Base-by-base conservation (phyloP, 2,113 vertebrate species). In the Oceanites oceanicus region DNA sequence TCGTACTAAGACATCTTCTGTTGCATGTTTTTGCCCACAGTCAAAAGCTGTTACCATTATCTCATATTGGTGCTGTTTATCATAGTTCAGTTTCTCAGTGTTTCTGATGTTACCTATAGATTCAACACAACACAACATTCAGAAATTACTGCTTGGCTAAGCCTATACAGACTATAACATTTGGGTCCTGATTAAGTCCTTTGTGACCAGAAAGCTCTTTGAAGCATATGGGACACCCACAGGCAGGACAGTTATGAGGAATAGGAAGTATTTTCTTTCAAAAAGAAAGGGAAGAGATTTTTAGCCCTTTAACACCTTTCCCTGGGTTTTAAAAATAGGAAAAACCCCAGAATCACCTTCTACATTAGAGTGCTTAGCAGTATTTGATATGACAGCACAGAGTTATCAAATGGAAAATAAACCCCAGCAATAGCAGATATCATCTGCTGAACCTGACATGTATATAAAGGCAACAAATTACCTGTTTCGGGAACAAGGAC, bases 21-120 rank as follows among this genome's bases (percentile, higher is more conserved):
- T 92, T 6, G 99, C 99, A 15, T 97, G 98, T 96, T 99, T 99
- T 96, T 99, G 99, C n/a, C 99, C 99, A 14, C 99, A 99, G 97
- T 99, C 99, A 47, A 98, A 99, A 47, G 99, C 99, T 1, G 99
- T 99, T 88, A 99, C 99, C 98, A 98, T 98, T 96, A 99, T 98
- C 97, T 99, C 98, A 36, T 99, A 99, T 97, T 99, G 98, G 79
- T 96, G 98, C 82, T 99, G 98, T 42, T 97, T 98, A 91, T 99
- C 99, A 62, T 98, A 99, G 97, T 94, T 99, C 94, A 99, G 98
- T 78, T 99, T 99, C 98, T 99, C 99, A 0, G 99, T 99, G 98
- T 99, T 99, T 86, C 99, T 98, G 98, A 99, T 99, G 96, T 99
- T 99, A 76, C 99, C 99, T 99, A 85, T 5, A 96, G 82, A 75